phyloP scores from a whole-genome alignment of 2,113 vertebrate species.

The Epinephelus fuscoguttatus region DNA sequence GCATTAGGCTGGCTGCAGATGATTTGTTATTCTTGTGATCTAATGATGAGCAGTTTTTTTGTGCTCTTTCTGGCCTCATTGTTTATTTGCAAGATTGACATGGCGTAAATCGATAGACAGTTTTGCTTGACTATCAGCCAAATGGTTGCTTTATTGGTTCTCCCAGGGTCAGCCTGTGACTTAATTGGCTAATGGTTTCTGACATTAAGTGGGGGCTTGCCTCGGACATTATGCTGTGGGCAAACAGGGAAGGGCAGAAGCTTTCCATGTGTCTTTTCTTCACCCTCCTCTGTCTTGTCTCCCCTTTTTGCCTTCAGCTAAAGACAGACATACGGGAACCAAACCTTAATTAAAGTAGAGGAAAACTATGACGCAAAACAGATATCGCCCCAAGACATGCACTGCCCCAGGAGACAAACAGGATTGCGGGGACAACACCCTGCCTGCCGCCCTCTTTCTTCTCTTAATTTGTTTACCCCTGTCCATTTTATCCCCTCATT shows the following conservation, averaged over 20 bases:
- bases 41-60: not conserved
- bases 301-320: not conserved
- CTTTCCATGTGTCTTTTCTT: not conserved
- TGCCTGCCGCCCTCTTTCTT: constrained; percentile 9
- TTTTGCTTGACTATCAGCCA: constrained; percentile 24
- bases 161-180: constrained; percentile 21
- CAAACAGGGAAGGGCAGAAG: not conserved
- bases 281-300: not conserved
- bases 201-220: constrained; percentile 36
- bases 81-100: constrained; percentile 32
- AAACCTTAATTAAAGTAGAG: constrained; percentile 24
- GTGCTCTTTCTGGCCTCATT: constrained; percentile 3
- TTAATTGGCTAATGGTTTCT: constrained; percentile 48
- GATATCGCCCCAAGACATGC: not conserved
- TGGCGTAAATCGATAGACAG: constrained; percentile 4
- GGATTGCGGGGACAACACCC: constrained; percentile 22
- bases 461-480: constrained; percentile 33
- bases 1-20: not conserved
- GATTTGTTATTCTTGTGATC: constrained; percentile 8
- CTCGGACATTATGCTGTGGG: not conserved
- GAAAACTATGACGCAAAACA: constrained; percentile 19
- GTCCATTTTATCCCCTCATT: constrained; percentile 38
- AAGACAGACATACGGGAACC: not conserved
- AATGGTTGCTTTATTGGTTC: constrained; percentile 22
- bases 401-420: constrained; percentile 25